Evolutionary conservation across 2,888 invertebrate species (phyloP), one percentile per base, ranked within the genome.

Genomic region (Melanostoma mellinum): DNA sequence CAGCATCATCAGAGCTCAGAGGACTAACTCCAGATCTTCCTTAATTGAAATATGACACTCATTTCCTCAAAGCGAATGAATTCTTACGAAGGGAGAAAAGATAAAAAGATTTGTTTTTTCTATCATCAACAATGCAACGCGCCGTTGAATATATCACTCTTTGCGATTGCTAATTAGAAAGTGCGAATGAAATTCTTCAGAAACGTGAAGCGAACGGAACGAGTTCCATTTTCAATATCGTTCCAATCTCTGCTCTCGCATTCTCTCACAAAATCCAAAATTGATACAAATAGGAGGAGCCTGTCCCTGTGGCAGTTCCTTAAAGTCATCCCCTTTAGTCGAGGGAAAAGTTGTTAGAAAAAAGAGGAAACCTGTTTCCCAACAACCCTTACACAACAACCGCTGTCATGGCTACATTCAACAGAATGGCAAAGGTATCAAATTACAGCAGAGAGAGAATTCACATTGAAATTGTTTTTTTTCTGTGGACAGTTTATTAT

Each of bases 11-110:
- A 20, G 20, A 20, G n/a, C n/a, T 74, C 79, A 75, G 75, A 84
- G 67, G 65, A 79, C 65, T 84, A 67, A 84, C 60, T 69, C 69
- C 58, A 73, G 61, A 68, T 74, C 36, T 79, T 67, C 67, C 71
- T 60, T 79, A 74, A 84, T 79, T 84, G 84, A 84, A 84, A 84
- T 79, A 33, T 9, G 74, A 84, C 74, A 84, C 84, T 71, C 84
- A 55, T 76, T 84, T 84, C 82, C 78, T 74, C 50, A 42, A 78
- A 74, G 58, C 55, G 20, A 67, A 74, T 35, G 42, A 74, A 69
- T 63, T 78, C 48, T 56, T 36, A 61, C 30, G 36, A 65, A 32
- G 63, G 63, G 58, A 48, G 44, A 65, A 40, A 6, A 71, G 46
- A 61, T 40, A 35, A 52, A 69, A 68, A n/a, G 42, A 40, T 20